Conservation (phyloP, 1,140 invertebrate genomes). For the Neodiprion fabricii region DNA sequence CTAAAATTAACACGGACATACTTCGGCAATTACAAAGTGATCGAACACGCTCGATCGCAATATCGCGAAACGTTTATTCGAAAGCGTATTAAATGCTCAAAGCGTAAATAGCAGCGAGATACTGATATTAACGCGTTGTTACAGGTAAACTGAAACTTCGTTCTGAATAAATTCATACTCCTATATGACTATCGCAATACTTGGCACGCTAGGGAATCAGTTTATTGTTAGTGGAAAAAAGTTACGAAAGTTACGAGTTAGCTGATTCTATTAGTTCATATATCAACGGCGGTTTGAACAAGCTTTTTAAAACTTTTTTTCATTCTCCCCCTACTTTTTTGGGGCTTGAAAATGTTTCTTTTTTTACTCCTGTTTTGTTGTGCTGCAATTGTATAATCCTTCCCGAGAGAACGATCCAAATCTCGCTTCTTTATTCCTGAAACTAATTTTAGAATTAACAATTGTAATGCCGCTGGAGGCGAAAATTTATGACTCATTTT, state of each 20-base stretch:
- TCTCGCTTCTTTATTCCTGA: conserved; percentile 7
- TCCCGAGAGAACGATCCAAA: conserved; percentile 11
- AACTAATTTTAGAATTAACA: conserved; percentile 15
- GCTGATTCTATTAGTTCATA: too few relatives aligned
- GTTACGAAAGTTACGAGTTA: too few relatives aligned
- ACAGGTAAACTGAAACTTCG: too few relatives aligned
- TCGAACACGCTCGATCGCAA: background rate
- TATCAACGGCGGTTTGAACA: too few relatives aligned
- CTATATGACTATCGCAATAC: too few relatives aligned
- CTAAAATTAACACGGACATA: background rate
- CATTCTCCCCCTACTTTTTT: too few relatives aligned
- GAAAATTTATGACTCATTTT: conserved; percentile 8
- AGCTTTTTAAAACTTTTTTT: too few relatives aligned
- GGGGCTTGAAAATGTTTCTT: too few relatives aligned
- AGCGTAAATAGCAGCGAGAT: background rate
- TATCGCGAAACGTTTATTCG: background rate
- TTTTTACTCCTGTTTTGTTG: conserved; percentile 14
- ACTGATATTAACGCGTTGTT: too few relatives aligned
- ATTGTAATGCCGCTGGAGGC: conserved; percentile 12
- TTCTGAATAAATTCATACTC: too few relatives aligned
- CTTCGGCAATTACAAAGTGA: background rate
- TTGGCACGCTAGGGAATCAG: too few relatives aligned
- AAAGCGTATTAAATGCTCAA: background rate
- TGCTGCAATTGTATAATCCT: conserved; percentile 25
- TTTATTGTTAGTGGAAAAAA: too few relatives aligned